Evolutionary conservation across 2,888 invertebrate species (phyloP).

Genomic region (Nezara viridula): DNA sequence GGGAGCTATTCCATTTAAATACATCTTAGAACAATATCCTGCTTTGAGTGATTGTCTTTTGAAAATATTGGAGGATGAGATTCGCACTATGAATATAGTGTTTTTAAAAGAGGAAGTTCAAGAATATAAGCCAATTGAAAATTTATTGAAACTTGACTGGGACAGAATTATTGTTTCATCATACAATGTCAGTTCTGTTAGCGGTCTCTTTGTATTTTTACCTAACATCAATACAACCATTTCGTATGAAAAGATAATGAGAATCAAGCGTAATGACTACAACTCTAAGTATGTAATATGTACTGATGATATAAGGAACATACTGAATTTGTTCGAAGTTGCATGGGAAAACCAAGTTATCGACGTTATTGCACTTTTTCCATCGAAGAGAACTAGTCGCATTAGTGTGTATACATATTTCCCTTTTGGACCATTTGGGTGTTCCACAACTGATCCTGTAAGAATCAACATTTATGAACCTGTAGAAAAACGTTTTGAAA

Average conservation of each 20-base stretch:
- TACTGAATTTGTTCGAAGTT: conserved; percentile 64
- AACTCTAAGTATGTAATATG: conserved; percentile 58
- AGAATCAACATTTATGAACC: conserved; percentile 65
- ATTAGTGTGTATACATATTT: conserved; percentile 65
- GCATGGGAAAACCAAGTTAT: conserved; percentile 66
- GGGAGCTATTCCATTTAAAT: not conserved
- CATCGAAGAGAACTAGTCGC: conserved; percentile 63
- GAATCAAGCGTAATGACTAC: conserved; percentile 13
- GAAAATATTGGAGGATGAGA: conserved; percentile 35
- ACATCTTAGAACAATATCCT: conserved; percentile 8
- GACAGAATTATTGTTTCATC: conserved; percentile 53
- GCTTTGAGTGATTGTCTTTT: conserved; percentile 31
- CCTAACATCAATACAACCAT: conserved; percentile 59
- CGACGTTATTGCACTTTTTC: conserved; percentile 65
- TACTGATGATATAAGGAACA: conserved; percentile 54
- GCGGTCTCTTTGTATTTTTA: conserved; percentile 59
- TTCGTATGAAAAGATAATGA: conserved; percentile 59
- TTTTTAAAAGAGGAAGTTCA: conserved; percentile 39
- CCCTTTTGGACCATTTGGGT: conserved; percentile 66
- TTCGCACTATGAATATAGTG: conserved; percentile 12
- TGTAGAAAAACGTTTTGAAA: conserved; percentile 53
- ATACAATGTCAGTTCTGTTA: conserved; percentile 6
- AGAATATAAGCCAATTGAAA: not conserved
- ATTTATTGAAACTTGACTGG: conserved; percentile 54
- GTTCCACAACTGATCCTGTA: conserved; percentile 64